Percentiles rank a stretch among this genome's conserved stretches.
Conservation (phyloP, 2,888 invertebrate genomes). For the Phalangium opilio region DNA sequence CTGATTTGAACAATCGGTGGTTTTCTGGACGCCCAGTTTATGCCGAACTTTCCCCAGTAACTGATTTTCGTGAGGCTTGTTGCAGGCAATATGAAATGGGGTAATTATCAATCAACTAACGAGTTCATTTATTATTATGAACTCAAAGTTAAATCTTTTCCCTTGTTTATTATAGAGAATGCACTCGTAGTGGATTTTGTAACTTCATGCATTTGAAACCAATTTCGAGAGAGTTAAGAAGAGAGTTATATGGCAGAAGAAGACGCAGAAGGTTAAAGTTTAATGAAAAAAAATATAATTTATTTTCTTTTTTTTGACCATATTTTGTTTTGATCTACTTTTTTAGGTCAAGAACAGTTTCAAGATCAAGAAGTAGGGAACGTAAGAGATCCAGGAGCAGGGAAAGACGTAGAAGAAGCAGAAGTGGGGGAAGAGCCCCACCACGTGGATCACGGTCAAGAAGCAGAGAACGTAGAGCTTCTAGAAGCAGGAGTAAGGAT, state of each 20-base stretch:
- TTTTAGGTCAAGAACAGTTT: conserved; percentile 10
- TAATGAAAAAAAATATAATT: not conserved
- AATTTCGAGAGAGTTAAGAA: conserved; percentile 80
- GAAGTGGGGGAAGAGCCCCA: conserved; percentile 3
- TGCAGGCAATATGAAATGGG: conserved; percentile 99
- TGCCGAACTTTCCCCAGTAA: conserved; percentile 95
- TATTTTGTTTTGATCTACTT: no score
- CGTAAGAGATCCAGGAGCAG: conserved; percentile 28
- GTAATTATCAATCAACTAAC: conserved; percentile 28
- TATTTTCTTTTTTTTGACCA: no score
- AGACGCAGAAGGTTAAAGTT: conserved; percentile 16
- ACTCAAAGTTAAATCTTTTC: not conserved
- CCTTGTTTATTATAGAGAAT: conserved; percentile 45
- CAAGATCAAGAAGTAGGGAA: conserved; percentile 17
- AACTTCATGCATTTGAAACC: conserved; percentile 99
- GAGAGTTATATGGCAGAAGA: conserved; percentile 43
- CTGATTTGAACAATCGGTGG: conserved; percentile 96
- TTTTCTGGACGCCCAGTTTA: conserved; percentile 96
- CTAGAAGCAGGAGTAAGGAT: conserved; percentile 13
- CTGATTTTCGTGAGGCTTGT: conserved; percentile 97
- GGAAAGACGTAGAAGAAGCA: conserved; percentile 18
- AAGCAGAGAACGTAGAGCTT: conserved; percentile 15
- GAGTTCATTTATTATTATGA: not conserved
- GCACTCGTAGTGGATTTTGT: conserved; percentile 96
- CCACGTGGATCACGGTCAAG: no score